phyloP scores from a whole-genome alignment of 2,888 invertebrate species.

The Anthrax anthrax region DNA sequence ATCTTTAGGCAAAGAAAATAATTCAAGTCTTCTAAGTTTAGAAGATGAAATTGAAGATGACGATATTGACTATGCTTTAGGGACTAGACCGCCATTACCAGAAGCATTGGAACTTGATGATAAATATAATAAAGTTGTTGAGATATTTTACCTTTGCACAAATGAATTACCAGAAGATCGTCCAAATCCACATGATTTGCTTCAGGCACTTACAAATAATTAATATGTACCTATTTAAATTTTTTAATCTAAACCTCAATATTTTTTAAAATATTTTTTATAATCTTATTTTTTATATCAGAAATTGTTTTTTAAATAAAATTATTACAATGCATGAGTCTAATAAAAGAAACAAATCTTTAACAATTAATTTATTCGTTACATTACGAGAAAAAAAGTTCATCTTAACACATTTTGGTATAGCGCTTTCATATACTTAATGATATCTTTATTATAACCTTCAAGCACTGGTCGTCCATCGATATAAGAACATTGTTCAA shows the following conservation, averaged over 20 bases:
- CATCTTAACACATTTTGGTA: slow-evolving; percentile 40
- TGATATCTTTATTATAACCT: slow-evolving; percentile 65
- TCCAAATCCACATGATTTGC: slow-evolving; percentile 41
- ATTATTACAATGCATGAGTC: no score
- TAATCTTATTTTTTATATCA: no score
- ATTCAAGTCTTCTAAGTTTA: slow-evolving; percentile 2
- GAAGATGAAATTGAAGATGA: slow-evolving; percentile 2
- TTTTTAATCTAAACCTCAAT: no score
- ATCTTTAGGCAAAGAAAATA: slow-evolving; percentile 4
- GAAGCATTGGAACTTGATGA: slow-evolving; percentile 40
- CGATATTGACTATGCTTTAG: slow-evolving; percentile 29
- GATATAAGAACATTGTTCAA: slow-evolving; percentile 47
- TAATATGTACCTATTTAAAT: no score
- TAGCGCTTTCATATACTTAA: slow-evolving; percentile 63
- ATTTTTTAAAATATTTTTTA: no score
- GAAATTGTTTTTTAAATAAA: no score
- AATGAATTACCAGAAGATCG: slow-evolving; percentile 41
- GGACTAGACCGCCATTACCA: slow-evolving; percentile 57
- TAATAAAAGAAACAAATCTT: no score
- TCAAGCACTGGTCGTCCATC: slow-evolving; percentile 49
- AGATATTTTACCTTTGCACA: slow-evolving; percentile 58
- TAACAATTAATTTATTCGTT: no score
- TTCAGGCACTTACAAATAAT: not conserved
- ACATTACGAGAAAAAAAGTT: no score
- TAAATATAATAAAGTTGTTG: slow-evolving; percentile 48